Evolutionary conservation across 2,113 vertebrate genomes (phyloP).

Genomic region (Numida meleagris): DNA sequence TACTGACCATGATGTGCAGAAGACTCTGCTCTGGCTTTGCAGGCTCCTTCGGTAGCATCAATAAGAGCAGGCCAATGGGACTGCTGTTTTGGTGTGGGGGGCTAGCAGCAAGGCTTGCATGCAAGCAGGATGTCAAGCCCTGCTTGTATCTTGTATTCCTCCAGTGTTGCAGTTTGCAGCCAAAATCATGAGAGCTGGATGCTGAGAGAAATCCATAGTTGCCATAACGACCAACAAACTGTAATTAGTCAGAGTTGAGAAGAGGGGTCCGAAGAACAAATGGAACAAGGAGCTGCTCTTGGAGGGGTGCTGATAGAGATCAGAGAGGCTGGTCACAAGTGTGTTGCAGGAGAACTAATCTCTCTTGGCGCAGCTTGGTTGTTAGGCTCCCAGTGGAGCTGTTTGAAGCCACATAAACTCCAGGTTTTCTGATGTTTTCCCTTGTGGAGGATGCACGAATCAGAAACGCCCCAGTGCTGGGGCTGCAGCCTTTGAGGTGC

Average conservation of each 20-base stretch:
- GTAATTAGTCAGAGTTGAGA: constrained; percentile 73
- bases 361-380: neutral
- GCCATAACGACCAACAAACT: constrained; percentile 80
- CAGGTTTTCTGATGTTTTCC: constrained; percentile 22
- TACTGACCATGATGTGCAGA: fast-evolving
- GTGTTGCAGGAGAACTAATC: constrained; percentile 16
- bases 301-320: constrained; percentile 4
- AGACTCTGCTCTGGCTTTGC: neutral
- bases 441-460: neutral
- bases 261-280: constrained; percentile 54
- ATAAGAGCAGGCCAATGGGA: neutral
- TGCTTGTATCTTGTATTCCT: constrained; percentile 56
- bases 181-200: constrained; percentile 41
- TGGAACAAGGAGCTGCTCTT: constrained; percentile 35
- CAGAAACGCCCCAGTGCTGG: neutral
- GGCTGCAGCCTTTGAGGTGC: neutral
- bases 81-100: neutral
- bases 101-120: neutral
- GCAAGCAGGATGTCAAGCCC: neutral
- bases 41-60: neutral
- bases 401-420: neutral
- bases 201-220: constrained; percentile 66
- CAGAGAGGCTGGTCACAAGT: neutral
- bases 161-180: constrained; percentile 59
- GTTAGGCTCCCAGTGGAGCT: neutral